Evolutionary conservation across 2,113 vertebrate genomes (phyloP).

Genomic region (Pomatorhinus ruficollis): DNA sequence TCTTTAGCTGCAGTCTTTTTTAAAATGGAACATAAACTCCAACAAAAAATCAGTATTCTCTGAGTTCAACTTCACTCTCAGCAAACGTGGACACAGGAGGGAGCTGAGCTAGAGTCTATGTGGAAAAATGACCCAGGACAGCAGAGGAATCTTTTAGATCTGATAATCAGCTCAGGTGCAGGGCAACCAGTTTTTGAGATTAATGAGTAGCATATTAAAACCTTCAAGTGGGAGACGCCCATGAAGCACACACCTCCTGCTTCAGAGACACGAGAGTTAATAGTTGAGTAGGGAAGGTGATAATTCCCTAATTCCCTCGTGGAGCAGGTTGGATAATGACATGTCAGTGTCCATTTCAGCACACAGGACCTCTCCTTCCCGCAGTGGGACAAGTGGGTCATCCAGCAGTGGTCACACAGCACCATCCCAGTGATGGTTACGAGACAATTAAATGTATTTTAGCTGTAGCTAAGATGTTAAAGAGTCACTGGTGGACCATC

Average conservation of each 20-base stretch:
- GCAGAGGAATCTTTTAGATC: not conserved
- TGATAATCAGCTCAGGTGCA: not conserved
- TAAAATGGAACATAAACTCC: not conserved
- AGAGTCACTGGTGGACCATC: not conserved
- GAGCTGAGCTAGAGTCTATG: not conserved
- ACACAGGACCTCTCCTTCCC: not conserved
- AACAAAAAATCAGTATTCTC: not conserved
- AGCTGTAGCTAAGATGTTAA: not conserved
- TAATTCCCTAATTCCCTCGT: fast-evolving
- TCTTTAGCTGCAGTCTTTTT: not conserved
- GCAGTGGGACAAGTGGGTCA: not conserved
- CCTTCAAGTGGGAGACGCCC: not conserved
- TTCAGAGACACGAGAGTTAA: not conserved
- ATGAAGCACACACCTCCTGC: not conserved
- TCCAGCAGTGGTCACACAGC: not conserved
- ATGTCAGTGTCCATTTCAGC: not conserved
- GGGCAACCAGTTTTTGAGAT: not conserved
- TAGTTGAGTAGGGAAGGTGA: not conserved
- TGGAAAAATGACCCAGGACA: not conserved
- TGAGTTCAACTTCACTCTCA: not conserved
- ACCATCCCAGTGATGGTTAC: fast-evolving
- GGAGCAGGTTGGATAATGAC: not conserved
- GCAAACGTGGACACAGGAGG: fast-evolving
- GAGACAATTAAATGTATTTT: not conserved
- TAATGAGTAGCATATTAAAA: not conserved